Conservation (phyloP, 1,140 invertebrate species). For the Bombus consobrinus region DNA sequence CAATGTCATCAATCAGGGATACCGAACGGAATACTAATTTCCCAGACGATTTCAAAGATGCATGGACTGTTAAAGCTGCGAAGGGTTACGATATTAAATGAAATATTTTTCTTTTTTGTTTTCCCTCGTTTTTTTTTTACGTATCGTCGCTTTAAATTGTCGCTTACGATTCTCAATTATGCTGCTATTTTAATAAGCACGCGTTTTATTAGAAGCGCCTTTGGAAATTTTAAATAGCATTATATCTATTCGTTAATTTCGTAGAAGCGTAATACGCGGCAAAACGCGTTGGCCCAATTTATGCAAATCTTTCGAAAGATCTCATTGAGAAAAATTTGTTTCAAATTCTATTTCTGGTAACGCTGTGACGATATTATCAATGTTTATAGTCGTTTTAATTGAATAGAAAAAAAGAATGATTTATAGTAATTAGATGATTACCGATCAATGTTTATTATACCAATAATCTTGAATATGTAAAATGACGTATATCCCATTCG, state of each 20-base stretch:
- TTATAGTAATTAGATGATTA: too few species aligned
- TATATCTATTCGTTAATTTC: not conserved
- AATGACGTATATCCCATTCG: not conserved
- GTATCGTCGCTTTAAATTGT: too few species aligned
- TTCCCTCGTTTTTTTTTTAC: not conserved
- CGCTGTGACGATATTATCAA: not conserved
- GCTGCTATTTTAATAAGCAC: not conserved
- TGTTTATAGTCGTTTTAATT: not conserved
- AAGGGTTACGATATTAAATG: not conserved
- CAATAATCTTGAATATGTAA: not conserved
- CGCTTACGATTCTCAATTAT: not conserved
- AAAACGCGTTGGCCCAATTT: not conserved
- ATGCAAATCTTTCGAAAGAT: not conserved
- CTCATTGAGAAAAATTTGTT: not conserved
- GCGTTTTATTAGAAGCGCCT: not conserved
- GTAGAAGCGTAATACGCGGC: not conserved
- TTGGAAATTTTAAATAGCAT: not conserved
- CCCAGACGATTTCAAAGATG: conserved; percentile 50
- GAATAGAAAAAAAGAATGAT: too few species aligned
- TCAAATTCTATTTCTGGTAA: not conserved
- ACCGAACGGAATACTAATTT: conserved; percentile 59
- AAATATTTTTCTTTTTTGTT: not conserved
- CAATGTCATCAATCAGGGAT: conserved; percentile 63
- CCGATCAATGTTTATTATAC: too few species aligned
- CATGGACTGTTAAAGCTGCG: not conserved